These are phyloP conservation scores for Cyprinella venusta DNA, from an alignment of 2,797 vertebrate species.

Conservation along the genomic window DNA sequence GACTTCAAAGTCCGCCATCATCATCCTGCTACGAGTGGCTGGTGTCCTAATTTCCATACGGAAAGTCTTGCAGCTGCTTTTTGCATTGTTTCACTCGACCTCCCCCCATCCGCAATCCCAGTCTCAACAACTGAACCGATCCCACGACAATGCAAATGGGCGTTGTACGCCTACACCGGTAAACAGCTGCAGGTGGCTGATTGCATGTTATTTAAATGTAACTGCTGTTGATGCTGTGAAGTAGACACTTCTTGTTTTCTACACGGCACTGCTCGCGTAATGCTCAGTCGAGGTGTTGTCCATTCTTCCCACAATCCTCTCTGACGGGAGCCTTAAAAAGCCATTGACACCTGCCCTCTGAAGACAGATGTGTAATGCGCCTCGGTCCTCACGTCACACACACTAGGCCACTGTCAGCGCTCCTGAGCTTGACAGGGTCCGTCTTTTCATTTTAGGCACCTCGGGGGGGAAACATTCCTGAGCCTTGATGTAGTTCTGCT, in stretches of 20 bases:
- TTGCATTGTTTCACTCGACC: conserved; percentile 34
- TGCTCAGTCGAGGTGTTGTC: background rate
- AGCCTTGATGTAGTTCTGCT: conserved; percentile 40
- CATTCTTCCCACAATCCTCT: conserved; percentile 38
- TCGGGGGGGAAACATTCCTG: conserved; percentile 9
- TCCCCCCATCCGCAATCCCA: conserved; percentile 6
- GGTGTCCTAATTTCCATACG: conserved; percentile 16
- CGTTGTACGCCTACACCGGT: background rate
- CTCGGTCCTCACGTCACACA: conserved; percentile 18
- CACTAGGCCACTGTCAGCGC: conserved; percentile 22
- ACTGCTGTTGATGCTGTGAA: conserved; percentile 42
- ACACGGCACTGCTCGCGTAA: conserved; percentile 9
- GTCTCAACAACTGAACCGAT: conserved; percentile 14
- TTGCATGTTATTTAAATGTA: conserved; percentile 11
- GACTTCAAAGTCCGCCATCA: conserved; percentile 1
- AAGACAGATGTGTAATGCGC: conserved; percentile 29
- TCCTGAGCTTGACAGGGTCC: conserved; percentile 18
- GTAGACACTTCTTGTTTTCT: conserved; percentile 38
- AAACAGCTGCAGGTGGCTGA: conserved; percentile 20
- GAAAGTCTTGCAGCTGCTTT: conserved; percentile 32
- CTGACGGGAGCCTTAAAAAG: conserved; percentile 35
- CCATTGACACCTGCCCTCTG: conserved; percentile 23
- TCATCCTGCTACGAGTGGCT: background rate
- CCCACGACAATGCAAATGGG: background rate
- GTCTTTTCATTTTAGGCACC: conserved; percentile 33